Percentiles rank a stretch among this genome's conserved stretches.
Conservation (phyloP, 1,140 invertebrate species). For the Rhagoletis zephyria region DNA sequence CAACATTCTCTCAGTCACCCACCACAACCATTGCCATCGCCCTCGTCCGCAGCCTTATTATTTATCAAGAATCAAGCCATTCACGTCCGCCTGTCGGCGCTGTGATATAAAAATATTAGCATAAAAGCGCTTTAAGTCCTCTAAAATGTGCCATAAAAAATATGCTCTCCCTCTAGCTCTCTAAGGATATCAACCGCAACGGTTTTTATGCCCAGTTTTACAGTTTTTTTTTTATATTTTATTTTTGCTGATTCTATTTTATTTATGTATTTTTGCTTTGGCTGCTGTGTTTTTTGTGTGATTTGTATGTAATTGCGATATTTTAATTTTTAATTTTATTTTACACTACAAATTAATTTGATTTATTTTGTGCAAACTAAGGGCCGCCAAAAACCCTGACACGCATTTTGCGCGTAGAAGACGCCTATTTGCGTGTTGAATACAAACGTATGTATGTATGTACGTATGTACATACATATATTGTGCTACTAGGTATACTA, state of each 20-base stretch:
- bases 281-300: not conserved
- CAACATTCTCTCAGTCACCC: not conserved
- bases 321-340: not conserved
- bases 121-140: not conserved
- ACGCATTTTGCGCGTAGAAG: slow-evolving; percentile 12
- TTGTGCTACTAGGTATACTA: too few species aligned
- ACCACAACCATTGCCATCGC: not conserved
- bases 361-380: slow-evolving; percentile 25
- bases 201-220: not conserved
- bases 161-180: slow-evolving; percentile 1
- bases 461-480: not conserved
- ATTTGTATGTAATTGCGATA: not conserved
- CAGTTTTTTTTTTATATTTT: not conserved
- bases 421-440: not conserved
- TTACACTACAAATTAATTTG: slow-evolving; percentile 12
- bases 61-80: not conserved
- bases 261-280: not conserved
- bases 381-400: slow-evolving; percentile 16
- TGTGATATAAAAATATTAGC: slow-evolving; percentile 25
- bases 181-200: not conserved
- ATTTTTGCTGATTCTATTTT: not conserved
- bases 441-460: not conserved
- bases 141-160: not conserved
- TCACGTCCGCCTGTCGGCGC: not conserved
- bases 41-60: not conserved